Percentiles rank a stretch among this genome's conserved stretches.
phyloP scores from a whole-genome alignment of 2,888 invertebrate species.

The Poecilobothrus nobilitatus region DNA sequence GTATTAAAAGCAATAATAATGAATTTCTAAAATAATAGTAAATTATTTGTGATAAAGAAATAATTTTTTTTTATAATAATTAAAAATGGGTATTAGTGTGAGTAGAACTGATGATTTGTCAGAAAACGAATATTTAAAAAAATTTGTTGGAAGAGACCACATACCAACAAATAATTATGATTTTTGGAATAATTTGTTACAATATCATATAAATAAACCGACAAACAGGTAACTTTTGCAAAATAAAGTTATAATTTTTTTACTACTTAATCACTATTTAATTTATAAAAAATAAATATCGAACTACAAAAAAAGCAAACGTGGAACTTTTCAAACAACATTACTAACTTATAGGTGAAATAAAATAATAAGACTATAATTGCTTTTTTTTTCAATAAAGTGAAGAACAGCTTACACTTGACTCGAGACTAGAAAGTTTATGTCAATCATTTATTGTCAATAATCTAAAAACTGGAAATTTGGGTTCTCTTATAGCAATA shows the following conservation, averaged over 20 bases:
- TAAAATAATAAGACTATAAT: constrained; percentile 4
- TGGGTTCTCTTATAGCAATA: constrained; percentile 77
- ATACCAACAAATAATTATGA: constrained; percentile 81
- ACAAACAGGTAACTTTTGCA: constrained; percentile 54
- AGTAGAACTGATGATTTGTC: constrained; percentile 72
- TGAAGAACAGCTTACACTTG: constrained; percentile 70
- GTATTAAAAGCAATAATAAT: neutral
- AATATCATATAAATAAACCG: constrained; percentile 82
- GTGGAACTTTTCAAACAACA: too few species aligned
- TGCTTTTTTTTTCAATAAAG: constrained; percentile 45
- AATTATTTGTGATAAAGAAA: neutral
- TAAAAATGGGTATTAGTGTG: constrained; percentile 68
- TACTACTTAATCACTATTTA: too few species aligned
- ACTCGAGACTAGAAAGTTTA: constrained; percentile 66
- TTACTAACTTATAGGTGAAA: too few species aligned
- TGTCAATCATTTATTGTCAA: constrained; percentile 72
- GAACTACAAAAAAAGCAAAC: too few species aligned
- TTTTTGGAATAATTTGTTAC: constrained; percentile 89
- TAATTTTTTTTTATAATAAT: neutral
- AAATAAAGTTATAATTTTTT: neutral
- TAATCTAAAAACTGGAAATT: constrained; percentile 81
- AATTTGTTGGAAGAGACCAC: constrained; percentile 69
- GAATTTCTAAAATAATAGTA: neutral
- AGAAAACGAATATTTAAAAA: constrained; percentile 68
- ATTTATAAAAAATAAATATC: too few species aligned